Conservation (phyloP, 2,888 invertebrate species). For the Atherix ibis region DNA sequence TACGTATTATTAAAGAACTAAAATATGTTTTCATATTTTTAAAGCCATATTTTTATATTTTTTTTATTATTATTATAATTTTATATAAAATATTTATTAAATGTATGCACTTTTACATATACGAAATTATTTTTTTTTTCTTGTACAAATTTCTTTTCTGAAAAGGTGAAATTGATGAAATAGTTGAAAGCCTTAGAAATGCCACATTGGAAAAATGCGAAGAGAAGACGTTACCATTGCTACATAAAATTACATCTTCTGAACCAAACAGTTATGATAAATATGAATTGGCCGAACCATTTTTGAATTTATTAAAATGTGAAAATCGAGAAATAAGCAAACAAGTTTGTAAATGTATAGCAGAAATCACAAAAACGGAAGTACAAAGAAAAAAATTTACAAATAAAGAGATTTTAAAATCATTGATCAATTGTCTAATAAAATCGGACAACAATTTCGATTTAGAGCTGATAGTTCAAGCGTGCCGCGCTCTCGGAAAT, state of each 20-base stretch:
- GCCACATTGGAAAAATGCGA: conserved; percentile 18
- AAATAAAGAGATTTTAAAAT: conserved; percentile 40
- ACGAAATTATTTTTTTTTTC: neutral
- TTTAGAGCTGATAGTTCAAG: conserved; percentile 48
- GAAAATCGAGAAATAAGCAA: conserved; percentile 38
- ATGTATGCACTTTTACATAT: too few relatives aligned
- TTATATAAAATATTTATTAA: too few relatives aligned
- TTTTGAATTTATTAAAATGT: conserved; percentile 23
- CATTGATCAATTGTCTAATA: conserved; percentile 39
- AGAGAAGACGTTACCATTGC: conserved; percentile 19
- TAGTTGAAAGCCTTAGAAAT: conserved; percentile 27
- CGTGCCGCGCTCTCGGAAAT: conserved; percentile 72
- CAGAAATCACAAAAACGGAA: conserved; percentile 68
- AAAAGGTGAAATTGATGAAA: conserved; percentile 29
- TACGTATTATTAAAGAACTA: too few relatives aligned
- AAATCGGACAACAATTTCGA: conserved; percentile 19
- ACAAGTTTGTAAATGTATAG: conserved; percentile 52
- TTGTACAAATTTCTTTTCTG: neutral
- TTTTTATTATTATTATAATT: too few relatives aligned
- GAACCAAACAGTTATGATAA: conserved; percentile 25
- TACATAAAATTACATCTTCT: conserved; percentile 20
- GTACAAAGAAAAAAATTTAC: conserved; percentile 56
- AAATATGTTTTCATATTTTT: too few relatives aligned
- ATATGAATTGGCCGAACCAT: conserved; percentile 26
- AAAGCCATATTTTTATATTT: too few relatives aligned